These are phyloP conservation scores for Dipodomys stephensi DNA, from an alignment of 2,113 vertebrate species.

Conservation along the genomic window DNA sequence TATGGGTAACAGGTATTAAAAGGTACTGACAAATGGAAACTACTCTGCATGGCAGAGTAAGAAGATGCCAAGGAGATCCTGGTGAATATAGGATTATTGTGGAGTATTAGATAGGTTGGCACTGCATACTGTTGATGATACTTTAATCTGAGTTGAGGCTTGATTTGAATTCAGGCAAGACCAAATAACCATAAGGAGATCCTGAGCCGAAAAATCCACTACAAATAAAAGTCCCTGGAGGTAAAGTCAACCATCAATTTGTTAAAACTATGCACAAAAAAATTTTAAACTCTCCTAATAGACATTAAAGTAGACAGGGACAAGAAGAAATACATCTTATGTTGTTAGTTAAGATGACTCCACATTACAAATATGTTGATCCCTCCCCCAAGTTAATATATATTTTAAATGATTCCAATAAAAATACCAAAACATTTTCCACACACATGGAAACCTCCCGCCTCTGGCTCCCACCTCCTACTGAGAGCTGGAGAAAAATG, in stretches of 20 bases:
- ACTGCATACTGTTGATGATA: background rate
- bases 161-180: background rate
- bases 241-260: background rate
- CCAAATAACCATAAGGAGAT: background rate
- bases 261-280: background rate
- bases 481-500: background rate
- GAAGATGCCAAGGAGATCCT: background rate
- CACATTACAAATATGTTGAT: background rate
- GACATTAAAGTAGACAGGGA: background rate
- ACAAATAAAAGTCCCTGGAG: background rate
- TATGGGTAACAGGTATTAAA: background rate
- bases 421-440: constrained; percentile 25
- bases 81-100: background rate
- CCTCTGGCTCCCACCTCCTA: too few species aligned
- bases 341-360: background rate
- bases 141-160: background rate
- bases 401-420: constrained; percentile 32
- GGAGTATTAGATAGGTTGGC: background rate
- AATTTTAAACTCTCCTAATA: background rate
- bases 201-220: background rate
- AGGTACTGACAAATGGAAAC: background rate
- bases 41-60: background rate
- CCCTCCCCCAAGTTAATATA: background rate
- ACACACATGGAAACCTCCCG: background rate
- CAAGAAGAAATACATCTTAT: background rate